Evolutionary conservation across 2,113 vertebrate genomes (phyloP).

Genomic region (Pholis gunnellus): DNA sequence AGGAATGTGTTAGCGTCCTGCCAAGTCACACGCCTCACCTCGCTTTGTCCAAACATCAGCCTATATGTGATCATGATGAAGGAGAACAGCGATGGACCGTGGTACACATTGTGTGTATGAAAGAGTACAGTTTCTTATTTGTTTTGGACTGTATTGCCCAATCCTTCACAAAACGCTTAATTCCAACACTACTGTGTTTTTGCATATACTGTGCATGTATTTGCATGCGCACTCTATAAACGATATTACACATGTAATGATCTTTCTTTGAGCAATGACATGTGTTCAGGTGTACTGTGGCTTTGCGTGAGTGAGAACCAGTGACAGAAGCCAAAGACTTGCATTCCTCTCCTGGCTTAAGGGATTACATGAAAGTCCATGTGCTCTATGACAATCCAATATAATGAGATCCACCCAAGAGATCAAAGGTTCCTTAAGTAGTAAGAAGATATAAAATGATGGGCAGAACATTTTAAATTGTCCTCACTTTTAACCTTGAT

Average conservation of each 20-base stretch:
- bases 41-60: constrained; percentile 33
- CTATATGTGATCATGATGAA: constrained; percentile 7
- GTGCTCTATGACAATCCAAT: constrained; percentile 48
- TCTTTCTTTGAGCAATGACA: not conserved
- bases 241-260: not conserved
- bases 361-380: constrained; percentile 50
- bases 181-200: not conserved
- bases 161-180: not conserved
- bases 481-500: not conserved
- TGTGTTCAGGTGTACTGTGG: not conserved
- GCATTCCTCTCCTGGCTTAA: constrained; percentile 67
- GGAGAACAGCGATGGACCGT: not conserved
- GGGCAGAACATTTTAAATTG: constrained; percentile 15
- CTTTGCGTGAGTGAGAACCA: constrained; percentile 50
- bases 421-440: constrained; percentile 75
- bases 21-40: constrained; percentile 55
- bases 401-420: constrained; percentile 57
- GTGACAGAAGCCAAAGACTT: constrained; percentile 36
- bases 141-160: not conserved
- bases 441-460: constrained; percentile 61
- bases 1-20: constrained; percentile 52
- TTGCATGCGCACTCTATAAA: not conserved
- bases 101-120: not conserved
- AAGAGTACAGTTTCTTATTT: not conserved
- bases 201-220: not conserved